A percentile compares a stretch with the other conserved stretches of the same genome.
phyloP scores from a whole-genome alignment of 2,113 vertebrate species.

The Clarias gariepinus region DNA sequence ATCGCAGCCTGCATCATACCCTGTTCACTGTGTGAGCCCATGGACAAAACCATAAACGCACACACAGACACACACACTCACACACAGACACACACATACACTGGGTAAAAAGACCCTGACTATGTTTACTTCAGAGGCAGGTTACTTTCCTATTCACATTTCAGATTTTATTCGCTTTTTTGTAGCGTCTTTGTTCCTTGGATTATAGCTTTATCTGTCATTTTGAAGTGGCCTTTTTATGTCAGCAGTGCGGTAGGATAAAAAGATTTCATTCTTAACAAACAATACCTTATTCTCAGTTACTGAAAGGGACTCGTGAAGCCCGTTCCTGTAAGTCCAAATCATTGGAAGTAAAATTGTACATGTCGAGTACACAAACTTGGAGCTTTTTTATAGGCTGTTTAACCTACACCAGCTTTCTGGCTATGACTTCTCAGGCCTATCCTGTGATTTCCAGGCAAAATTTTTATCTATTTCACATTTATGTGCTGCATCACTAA shows the following conservation, averaged over 20 bases:
- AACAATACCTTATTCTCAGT: not conserved
- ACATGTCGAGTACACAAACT: too few relatives aligned
- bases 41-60: conserved; percentile 37
- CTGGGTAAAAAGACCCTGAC: conserved; percentile 8
- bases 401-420: not conserved
- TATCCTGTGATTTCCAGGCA: not conserved
- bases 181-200: not conserved
- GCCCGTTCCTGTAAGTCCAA: not conserved
- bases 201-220: not conserved
- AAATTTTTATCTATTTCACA: not conserved
- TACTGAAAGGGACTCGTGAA: not conserved
- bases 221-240: not conserved
- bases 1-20: conserved; percentile 26
- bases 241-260: not conserved
- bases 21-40: conserved; percentile 74
- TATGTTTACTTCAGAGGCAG: conserved; percentile 19
- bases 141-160: conserved; percentile 16
- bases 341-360: too few relatives aligned
- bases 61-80: not conserved
- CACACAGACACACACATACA: conserved; percentile 16
- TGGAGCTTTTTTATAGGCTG: too few relatives aligned
- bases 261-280: not conserved
- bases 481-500: not conserved
- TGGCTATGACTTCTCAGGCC: not conserved
- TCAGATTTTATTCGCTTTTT: conserved; percentile 7